Evolutionary conservation across 2,888 invertebrate species (phyloP), one percentile per base, ranked within the genome.

Genomic region (Camponotus fellah): DNA sequence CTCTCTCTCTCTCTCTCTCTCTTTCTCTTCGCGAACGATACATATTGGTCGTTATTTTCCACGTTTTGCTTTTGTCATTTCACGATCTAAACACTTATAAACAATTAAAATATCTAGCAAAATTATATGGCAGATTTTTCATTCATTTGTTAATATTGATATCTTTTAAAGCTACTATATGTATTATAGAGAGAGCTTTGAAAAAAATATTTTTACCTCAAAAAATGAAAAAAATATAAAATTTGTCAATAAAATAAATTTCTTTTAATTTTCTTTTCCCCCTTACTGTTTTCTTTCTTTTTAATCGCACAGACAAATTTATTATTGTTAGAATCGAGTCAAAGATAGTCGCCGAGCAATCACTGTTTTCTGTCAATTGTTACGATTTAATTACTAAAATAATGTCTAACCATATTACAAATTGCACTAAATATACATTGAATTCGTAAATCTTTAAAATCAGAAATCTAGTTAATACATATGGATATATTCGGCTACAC

Each of bases 401-500:
- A 34, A 77, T n/a, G 14, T 37, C 3, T 32, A 14, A 79, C 46
- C 9, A 17, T 8, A 49, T 74, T 72, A 60, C 8, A 40, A 77
- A 43, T 6, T 12, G 26, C 40, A 40, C 64, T 14, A 10, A 77
- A 49, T 37, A n/a, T 8, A 32, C 0, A 46, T 12, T 14, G 0
- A 46, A 46, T 26, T 40, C 0, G 10, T 74, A 46, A 74, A 72
- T 80, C 46, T 60, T 26, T 60, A 72, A 80, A 71, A 14, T 66
- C 37, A 49, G 32, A 64, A 79, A 69, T 75, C 17, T 21, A 26
- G 64, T 68, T 56, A 49, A 37, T 46, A 26, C 37, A 64, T 26
- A 26, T 17, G 69, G 80, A 56, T 72, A 80, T 72, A 34, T 85
- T 79, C 71, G 37, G 62, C 60, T 26, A 65, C 79, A 87, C 86